Percentiles rank a stretch among this genome's conserved stretches.
Conservation (phyloP, 2,888 invertebrate species). For the Apamea monoglypha region DNA sequence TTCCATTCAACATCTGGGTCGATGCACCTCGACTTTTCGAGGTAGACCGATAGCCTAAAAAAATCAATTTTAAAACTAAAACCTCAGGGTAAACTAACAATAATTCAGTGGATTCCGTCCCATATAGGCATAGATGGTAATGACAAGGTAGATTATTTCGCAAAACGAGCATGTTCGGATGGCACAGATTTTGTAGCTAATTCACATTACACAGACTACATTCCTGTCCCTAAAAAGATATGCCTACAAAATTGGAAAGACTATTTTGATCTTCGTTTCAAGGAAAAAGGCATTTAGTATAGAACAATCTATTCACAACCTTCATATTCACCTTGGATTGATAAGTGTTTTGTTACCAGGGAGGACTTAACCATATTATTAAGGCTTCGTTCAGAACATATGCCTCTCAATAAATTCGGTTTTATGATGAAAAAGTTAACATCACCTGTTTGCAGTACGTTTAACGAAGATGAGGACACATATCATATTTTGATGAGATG, state of each 20-base stretch:
- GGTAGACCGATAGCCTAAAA: neutral
- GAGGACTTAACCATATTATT: too few relatives aligned
- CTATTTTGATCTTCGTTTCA: neutral
- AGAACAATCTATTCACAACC: too few relatives aligned
- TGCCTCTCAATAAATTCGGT: too few relatives aligned
- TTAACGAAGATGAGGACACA: neutral
- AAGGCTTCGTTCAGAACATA: too few relatives aligned
- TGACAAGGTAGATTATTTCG: neutral
- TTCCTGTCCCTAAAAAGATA: neutral
- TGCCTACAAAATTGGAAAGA: neutral
- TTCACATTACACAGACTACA: neutral
- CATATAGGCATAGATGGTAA: conserved; percentile 2
- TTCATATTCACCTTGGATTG: too few relatives aligned
- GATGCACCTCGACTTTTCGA: neutral
- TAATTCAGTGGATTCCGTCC: neutral
- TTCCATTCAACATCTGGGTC: neutral
- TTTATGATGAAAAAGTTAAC: too few relatives aligned
- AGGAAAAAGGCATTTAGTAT: too few relatives aligned
- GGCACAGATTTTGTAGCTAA: neutral
- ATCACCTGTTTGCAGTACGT: too few relatives aligned
- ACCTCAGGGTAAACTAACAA: neutral
- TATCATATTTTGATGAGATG: conserved; percentile 8
- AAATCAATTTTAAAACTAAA: neutral
- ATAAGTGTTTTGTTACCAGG: too few relatives aligned
- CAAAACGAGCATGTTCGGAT: conserved; percentile 4